These are phyloP conservation scores for Porites australiensis DNA, from an alignment of 64 coral and sea anemone genomes.

Conservation along the genomic window DNA sequence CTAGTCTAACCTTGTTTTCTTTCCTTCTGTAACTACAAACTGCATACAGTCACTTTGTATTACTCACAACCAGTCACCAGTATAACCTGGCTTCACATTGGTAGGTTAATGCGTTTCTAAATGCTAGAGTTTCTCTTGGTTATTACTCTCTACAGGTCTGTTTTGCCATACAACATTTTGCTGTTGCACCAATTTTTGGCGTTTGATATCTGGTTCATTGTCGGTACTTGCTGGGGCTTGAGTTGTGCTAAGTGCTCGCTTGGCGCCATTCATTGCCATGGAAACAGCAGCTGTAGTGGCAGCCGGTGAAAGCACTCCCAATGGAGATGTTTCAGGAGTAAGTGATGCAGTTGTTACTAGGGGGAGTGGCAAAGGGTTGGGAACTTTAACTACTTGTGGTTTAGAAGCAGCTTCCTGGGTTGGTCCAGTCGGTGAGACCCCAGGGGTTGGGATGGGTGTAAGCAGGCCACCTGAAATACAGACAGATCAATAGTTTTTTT, in stretches of 20 bases:
- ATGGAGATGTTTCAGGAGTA: conserved; percentile 94
- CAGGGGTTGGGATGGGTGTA: conserved; percentile 94
- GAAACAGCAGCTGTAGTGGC: conserved; percentile 98
- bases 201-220: conserved; percentile 75
- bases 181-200: conserved; percentile 45
- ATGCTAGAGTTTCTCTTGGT: conserved; percentile 39
- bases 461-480: conserved; percentile 75
- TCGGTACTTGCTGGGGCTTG: conserved; percentile 32
- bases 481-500: background rate
- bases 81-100: no score
- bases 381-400: conserved; percentile 47
- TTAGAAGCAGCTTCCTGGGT: conserved; percentile 43
- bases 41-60: background rate
- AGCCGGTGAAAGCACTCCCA: conserved; percentile 94
- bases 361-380: conserved; percentile 73
- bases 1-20: background rate
- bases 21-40: conserved; percentile 10
- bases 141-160: background rate
- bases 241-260: conserved; percentile 63
- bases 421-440: conserved; percentile 70
- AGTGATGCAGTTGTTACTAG: conserved; percentile 77
- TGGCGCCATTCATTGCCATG: conserved; percentile 97
- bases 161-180: conserved; percentile 1
- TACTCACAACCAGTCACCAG: no score
- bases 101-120: background rate